Evolutionary conservation across 1,140 invertebrate species (phyloP).

Genomic region (Drosophila kohkoa): DNA sequence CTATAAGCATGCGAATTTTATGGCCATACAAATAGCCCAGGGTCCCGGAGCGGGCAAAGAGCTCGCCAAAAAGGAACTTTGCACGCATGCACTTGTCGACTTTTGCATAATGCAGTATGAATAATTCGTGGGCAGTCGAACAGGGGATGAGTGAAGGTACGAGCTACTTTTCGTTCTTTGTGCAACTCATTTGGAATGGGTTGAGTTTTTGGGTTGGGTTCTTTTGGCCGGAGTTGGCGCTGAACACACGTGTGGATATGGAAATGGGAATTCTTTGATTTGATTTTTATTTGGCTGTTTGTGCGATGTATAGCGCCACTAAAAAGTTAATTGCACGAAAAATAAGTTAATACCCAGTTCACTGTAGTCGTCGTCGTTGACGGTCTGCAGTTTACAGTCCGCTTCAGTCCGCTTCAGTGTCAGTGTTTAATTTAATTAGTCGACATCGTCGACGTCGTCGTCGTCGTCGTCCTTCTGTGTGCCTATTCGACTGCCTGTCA

Average conservation of each 20-base stretch:
- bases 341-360: constrained; percentile 78
- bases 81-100: constrained; percentile 70
- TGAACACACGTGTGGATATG: constrained; percentile 29
- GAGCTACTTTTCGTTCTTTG: constrained; percentile 71
- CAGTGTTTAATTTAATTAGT: constrained; percentile 80
- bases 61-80: constrained; percentile 70
- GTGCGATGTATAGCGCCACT: constrained; percentile 54
- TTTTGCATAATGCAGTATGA: constrained; percentile 72
- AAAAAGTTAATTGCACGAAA: constrained; percentile 84
- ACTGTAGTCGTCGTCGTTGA: constrained; percentile 20
- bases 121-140: constrained; percentile 29
- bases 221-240: constrained; percentile 13
- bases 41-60: constrained; percentile 54
- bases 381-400: constrained; percentile 27
- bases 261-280: constrained; percentile 81
- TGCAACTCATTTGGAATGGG: constrained; percentile 32
- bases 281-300: constrained; percentile 78
- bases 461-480: constrained; percentile 50
- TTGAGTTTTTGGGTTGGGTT: neutral
- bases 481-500: constrained; percentile 21
- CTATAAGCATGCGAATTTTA: constrained; percentile 61
- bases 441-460: constrained; percentile 20
- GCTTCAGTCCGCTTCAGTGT: constrained; percentile 64
- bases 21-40: constrained; percentile 48
- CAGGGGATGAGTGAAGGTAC: neutral